These are phyloP conservation scores for Leptinotarsa texana DNA, from an alignment of 1,140 invertebrate genomes.

Conservation along the genomic window DNA sequence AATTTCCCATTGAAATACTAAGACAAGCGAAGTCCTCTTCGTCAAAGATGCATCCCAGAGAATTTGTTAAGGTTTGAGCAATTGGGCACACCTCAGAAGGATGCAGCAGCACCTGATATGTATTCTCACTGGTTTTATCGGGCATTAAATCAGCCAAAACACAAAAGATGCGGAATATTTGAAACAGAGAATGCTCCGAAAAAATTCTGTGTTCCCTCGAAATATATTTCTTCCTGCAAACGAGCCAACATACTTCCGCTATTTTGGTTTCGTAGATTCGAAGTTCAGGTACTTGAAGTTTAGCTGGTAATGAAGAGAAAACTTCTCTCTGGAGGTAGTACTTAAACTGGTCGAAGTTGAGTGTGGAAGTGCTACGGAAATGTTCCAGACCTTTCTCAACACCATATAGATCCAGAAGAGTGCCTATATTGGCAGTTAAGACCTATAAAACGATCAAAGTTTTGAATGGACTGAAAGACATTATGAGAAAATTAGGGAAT, in stretches of 20 bases:
- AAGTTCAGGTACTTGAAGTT: slow-evolving; percentile 59
- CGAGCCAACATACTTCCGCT: slow-evolving; percentile 74
- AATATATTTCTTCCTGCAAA: slow-evolving; percentile 69
- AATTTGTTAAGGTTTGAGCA: slow-evolving; percentile 67
- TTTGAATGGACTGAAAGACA: too few relatives aligned
- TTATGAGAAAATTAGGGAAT: too few relatives aligned
- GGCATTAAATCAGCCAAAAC: slow-evolving; percentile 70
- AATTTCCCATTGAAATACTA: slow-evolving; percentile 64
- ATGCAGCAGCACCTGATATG: slow-evolving; percentile 65
- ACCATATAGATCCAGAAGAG: slow-evolving; percentile 66
- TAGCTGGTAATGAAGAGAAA: slow-evolving; percentile 65
- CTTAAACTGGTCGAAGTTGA: slow-evolving; percentile 75
- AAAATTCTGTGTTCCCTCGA: slow-evolving; percentile 64
- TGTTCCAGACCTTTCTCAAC: slow-evolving; percentile 78
- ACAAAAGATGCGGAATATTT: slow-evolving; percentile 79
- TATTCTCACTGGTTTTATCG: slow-evolving; percentile 46
- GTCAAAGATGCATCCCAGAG: slow-evolving; percentile 70
- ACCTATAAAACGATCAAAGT: slow-evolving; percentile 56
- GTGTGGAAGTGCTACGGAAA: slow-evolving; percentile 66
- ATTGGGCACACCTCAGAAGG: slow-evolving; percentile 68
- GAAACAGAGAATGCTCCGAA: slow-evolving; percentile 68
- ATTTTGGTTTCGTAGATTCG: slow-evolving; percentile 65
- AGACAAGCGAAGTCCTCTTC: slow-evolving; percentile 67
- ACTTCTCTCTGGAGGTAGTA: slow-evolving; percentile 77
- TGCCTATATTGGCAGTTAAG: slow-evolving; percentile 64